Conservation (phyloP, 2,113 vertebrate species). For the Tragelaphus scriptus region DNA sequence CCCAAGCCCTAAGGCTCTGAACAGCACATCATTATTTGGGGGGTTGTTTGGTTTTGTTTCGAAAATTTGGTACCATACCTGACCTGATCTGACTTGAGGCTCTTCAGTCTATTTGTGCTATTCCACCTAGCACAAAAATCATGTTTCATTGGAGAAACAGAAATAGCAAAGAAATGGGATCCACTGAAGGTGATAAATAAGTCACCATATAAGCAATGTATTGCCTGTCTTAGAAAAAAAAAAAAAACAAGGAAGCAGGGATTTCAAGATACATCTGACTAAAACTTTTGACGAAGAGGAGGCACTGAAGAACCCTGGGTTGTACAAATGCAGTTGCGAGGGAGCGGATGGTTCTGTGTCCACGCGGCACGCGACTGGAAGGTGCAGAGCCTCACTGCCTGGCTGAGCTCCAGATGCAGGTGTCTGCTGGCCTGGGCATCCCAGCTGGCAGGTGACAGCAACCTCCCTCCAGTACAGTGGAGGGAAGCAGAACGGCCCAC, state of each 20-base stretch:
- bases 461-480: background rate
- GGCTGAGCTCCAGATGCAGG: accelerated
- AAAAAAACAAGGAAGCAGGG: background rate
- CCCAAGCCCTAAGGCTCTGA: background rate
- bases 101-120: background rate
- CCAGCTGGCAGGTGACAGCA: background rate
- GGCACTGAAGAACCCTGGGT: too few relatives aligned
- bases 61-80: background rate
- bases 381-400: background rate
- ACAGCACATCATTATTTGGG: background rate
- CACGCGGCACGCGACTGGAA: accelerated
- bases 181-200: background rate
- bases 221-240: background rate
- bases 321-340: background rate
- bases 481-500: accelerated
- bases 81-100: background rate
- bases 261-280: background rate
- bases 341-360: accelerated
- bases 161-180: background rate
- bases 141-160: background rate
- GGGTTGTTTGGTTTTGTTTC: background rate
- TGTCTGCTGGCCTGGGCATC: accelerated
- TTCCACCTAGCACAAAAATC: background rate
- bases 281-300: background rate
- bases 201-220: background rate